Evolutionary conservation across 1,140 invertebrate species (phyloP).

Genomic region (Atopsyche davidsoni): DNA sequence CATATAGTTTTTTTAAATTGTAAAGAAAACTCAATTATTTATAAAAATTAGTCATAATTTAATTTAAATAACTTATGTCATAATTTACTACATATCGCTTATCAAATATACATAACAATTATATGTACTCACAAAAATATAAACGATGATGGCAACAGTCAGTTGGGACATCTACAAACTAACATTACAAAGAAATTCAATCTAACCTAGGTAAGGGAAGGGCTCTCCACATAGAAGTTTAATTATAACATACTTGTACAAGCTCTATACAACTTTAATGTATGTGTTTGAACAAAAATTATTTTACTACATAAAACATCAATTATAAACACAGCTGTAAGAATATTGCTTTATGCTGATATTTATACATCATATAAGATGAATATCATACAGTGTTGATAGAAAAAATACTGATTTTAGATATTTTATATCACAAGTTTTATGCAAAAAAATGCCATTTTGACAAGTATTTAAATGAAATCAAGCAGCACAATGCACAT

Average conservation of each 20-base stretch:
- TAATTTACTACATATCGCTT: neutral
- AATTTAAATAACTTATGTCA: conserved; percentile 29
- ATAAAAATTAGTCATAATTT: conserved; percentile 30
- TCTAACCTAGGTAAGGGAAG: neutral
- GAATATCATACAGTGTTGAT: too few relatives aligned
- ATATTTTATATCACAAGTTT: too few relatives aligned
- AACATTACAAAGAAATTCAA: conserved; percentile 4
- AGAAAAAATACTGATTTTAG: too few relatives aligned
- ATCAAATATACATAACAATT: conserved; percentile 2
- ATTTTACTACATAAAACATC: too few relatives aligned
- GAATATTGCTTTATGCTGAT: too few relatives aligned
- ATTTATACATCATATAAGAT: too few relatives aligned
- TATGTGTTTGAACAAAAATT: neutral
- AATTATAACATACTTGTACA: neutral
- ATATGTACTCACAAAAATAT: neutral
- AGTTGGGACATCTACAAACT: neutral
- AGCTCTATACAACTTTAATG: neutral
- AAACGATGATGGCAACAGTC: conserved; percentile 1
- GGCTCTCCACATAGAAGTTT: neutral
- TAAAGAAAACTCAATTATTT: too few relatives aligned
- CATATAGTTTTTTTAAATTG: too few relatives aligned
- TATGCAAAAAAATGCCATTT: too few relatives aligned
- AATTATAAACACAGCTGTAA: too few relatives aligned
- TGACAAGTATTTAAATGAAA: too few relatives aligned
- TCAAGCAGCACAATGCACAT: too few relatives aligned